phyloP scores from a whole-genome alignment of 2,888 invertebrate species.

The Byasa hedistus region DNA sequence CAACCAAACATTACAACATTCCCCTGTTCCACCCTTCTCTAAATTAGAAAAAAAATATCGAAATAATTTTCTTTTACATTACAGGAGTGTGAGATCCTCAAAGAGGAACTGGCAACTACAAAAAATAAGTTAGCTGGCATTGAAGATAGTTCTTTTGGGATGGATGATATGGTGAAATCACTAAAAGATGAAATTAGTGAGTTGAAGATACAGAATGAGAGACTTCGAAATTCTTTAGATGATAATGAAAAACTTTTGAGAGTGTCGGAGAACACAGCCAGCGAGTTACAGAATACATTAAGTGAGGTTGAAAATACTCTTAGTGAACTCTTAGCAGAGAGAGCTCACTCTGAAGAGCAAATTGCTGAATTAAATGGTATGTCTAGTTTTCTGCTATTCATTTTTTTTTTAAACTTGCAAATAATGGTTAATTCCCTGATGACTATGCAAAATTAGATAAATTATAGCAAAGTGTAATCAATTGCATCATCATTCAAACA shows the following conservation, averaged over 20 bases:
- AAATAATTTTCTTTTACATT: neutral
- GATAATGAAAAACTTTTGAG: slow-evolving; percentile 78
- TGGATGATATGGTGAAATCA: slow-evolving; percentile 85
- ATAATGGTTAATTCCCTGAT: neutral
- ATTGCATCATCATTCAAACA: too few species aligned
- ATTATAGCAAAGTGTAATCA: too few species aligned
- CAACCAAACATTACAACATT: too few species aligned
- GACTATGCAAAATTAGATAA: neutral
- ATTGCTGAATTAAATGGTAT: slow-evolving; percentile 73
- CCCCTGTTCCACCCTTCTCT: too few species aligned
- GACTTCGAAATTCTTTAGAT: slow-evolving; percentile 83
- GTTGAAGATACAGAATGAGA: slow-evolving; percentile 79
- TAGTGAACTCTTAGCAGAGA: slow-evolving; percentile 74
- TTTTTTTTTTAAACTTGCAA: neutral
- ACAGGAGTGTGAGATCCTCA: slow-evolving; percentile 84
- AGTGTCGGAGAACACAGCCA: slow-evolving; percentile 89
- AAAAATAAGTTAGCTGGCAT: slow-evolving; percentile 81
- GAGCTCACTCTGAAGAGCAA: slow-evolving; percentile 72
- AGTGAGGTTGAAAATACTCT: slow-evolving; percentile 87
- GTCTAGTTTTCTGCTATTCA: neutral
- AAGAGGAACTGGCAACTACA: slow-evolving; percentile 81
- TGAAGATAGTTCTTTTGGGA: slow-evolving; percentile 85
- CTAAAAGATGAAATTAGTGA: slow-evolving; percentile 83
- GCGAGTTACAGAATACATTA: slow-evolving; percentile 88
- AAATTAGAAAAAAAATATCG: too few species aligned